Evolutionary conservation across 1,140 invertebrate species (phyloP), one percentile per base, ranked within the genome.

Genomic region (Spodoptera litura): DNA sequence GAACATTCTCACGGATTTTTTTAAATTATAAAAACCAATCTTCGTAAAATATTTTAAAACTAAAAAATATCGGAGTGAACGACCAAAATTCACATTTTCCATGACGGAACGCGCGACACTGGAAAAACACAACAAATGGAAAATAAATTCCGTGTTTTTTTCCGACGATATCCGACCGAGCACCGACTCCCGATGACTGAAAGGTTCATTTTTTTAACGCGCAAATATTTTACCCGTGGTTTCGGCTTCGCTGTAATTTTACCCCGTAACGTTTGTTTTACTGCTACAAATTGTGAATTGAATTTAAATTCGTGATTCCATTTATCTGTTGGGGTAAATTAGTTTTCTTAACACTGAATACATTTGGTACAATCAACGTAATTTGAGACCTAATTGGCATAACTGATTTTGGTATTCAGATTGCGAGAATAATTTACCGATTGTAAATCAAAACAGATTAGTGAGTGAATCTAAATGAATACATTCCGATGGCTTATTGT

Each of bases 111-210:
- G 64, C 13, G 15, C 5, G 44, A 52, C 44, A 68, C 11, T 68
- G 49, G 64, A 68, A 68, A 68, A 68, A 52, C 64, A 52, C 44
- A 13, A 13, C 15, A 68, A 68, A 51, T 68, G 49, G 44, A 20
- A 44, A 66, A 66, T 68, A 68, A 51, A 52, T 68, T 68, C 49
- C 25, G 6, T 3, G 15, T 52, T 27, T 68, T 66, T 51, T 20
- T 6, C 62, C 61, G 13, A 64, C 61, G 35, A 64, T 20, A 44
- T 12, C 44, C 44, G 35, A 52, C 20, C 15, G 8, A 68, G 38
- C 59, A n/a, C 44, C 49, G 20, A 68, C 10, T 25, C 20, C 64
- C 35, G 64, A 52, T 68, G 64, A 68, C 20, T 27, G 64, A 68
- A 27, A 62, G 35, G 35, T 44, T 62, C 12, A 13, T 51, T 68